phyloP scores from a whole-genome alignment of 2,113 vertebrate species.

The Tachysurus fulvidraco region DNA sequence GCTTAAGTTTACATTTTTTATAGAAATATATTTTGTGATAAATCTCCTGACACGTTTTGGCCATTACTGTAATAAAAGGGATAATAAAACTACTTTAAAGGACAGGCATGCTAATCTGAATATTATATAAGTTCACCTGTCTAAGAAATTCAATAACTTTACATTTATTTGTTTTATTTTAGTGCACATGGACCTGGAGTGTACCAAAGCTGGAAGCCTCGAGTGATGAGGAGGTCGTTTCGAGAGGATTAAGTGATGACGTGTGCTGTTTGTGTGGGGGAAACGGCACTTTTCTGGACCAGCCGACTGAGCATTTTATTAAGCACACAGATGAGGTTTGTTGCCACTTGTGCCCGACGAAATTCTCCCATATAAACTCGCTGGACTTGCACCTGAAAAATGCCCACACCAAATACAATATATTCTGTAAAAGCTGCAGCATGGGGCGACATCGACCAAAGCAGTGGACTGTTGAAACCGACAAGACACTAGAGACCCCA shows the following conservation, averaged over 20 bases:
- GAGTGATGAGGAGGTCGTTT: slow-evolving; percentile 48
- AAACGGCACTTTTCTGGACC: slow-evolving; percentile 45
- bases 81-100: background rate
- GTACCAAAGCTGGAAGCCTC: slow-evolving; percentile 27
- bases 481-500: background rate
- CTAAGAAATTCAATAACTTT: background rate
- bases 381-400: slow-evolving; percentile 62
- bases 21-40: background rate
- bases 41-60: background rate
- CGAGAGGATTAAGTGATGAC: background rate
- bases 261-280: slow-evolving; percentile 65
- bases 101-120: background rate
- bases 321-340: slow-evolving; percentile 52
- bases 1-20: background rate
- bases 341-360: slow-evolving; percentile 63
- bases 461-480: background rate
- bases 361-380: slow-evolving; percentile 54
- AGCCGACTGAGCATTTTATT: slow-evolving; percentile 56
- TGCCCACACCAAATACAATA: slow-evolving; percentile 47
- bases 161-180: background rate
- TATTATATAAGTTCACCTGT: background rate
- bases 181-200: background rate
- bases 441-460: slow-evolving; percentile 29
- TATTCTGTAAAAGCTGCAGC: slow-evolving; percentile 51
- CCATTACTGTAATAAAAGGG: background rate